Base-by-base conservation (phyloP, 2,113 vertebrate genomes). In the Eptesicus fuscus region DNA sequence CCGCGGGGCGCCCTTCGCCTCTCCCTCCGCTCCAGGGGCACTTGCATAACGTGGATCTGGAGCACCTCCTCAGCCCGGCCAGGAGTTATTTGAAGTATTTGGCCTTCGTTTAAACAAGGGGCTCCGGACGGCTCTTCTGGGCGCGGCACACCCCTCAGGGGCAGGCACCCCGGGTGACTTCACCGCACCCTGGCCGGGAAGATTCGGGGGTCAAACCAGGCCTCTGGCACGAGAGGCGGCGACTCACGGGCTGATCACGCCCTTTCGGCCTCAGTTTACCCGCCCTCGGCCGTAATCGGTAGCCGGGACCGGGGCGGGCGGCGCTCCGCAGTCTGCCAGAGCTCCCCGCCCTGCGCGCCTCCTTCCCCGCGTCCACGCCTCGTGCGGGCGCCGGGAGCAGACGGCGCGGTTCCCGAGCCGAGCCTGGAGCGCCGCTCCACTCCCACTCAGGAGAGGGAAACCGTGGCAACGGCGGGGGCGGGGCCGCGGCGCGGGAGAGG, bases 371-470 rank as follows among this genome's bases (percentile, higher is more conserved):
- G 69, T 93, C 96, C 96, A 85, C 82, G 93, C 92, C 94, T 83
- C 71, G 70, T 82, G 94, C 94, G 85, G 82, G 91, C 89, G 56
- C 95, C 42, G 7, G 83, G 96, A 97, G 97, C 97, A 97, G 97
- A 95, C 90, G 95, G 97, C 76, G 92, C 92, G 56, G 95, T 74
- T 97, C 90, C 40, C 1, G 70, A 90, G 96, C 96, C 37, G 82
- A 96, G 96, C 90, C 92, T 76, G 80, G 92, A 97, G 93, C 95
- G 73, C 94, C 71, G 85, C 95, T 96, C 96, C 96, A 97, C 97
- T 95, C 97, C 97, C 92, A 97, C 97, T 97, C 97, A 93, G 84
- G 96, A 96, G 94, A 83, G 97, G 78, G 96, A 97, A 97, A 97
- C 97, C 97, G 95, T 96, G 96, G 97, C 97, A 97, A 97, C 97